These are phyloP conservation scores for Orthonychiurus folsomi DNA, from an alignment of 2,888 invertebrate genomes.

Conservation along the genomic window DNA sequence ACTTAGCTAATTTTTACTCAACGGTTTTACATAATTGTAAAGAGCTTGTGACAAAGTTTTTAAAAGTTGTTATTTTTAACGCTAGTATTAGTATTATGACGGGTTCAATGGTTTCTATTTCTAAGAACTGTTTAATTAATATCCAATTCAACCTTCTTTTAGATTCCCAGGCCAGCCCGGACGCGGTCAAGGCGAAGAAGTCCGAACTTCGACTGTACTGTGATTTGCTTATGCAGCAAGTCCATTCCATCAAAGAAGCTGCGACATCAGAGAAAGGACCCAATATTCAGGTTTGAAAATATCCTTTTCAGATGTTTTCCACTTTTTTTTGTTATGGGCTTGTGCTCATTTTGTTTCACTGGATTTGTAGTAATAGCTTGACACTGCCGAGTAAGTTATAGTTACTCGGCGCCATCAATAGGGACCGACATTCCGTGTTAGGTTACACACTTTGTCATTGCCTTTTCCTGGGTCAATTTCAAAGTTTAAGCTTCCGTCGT, in stretches of 20 bases:
- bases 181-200: conserved; percentile 58
- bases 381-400: neutral
- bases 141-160: conserved; percentile 3
- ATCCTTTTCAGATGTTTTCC: neutral
- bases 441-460: neutral
- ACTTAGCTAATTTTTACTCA: too few relatives aligned
- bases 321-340: neutral
- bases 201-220: conserved; percentile 69
- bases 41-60: too few relatives aligned
- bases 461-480: neutral
- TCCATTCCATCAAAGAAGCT: conserved; percentile 63
- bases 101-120: too few relatives aligned
- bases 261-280: conserved; percentile 51
- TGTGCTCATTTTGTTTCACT: neutral
- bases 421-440: neutral
- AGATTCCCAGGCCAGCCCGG: conserved; percentile 39
- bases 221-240: conserved; percentile 75
- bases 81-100: too few relatives aligned
- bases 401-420: neutral
- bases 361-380: neutral
- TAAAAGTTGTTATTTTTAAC: too few relatives aligned
- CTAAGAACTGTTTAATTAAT: too few relatives aligned
- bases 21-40: too few relatives aligned
- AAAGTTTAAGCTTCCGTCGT: neutral
- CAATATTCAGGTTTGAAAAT: conserved; percentile 52